Evolutionary conservation across 2,888 invertebrate genomes (phyloP).

Genomic region (Stictocephala bisonia): DNA sequence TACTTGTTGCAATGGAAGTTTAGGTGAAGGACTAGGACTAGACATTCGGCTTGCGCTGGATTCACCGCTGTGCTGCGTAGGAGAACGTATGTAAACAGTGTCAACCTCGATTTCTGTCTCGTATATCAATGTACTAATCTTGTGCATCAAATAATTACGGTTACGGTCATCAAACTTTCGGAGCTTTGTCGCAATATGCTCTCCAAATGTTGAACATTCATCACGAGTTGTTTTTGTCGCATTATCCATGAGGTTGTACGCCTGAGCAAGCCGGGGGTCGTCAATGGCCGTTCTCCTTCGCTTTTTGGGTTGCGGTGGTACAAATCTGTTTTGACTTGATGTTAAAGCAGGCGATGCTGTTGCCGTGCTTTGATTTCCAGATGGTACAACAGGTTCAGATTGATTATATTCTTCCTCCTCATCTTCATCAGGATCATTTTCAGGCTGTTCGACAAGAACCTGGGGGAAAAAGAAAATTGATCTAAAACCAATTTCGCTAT

Average conservation of each 20-base stretch:
- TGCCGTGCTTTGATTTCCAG: constrained; percentile 13
- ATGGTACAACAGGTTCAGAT: constrained; percentile 13
- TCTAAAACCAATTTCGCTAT: constrained; percentile 7
- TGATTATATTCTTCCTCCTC: constrained; percentile 10
- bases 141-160: constrained; percentile 23
- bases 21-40: constrained; percentile 2
- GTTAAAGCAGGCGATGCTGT: constrained; percentile 17
- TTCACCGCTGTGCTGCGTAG: constrained; percentile 10
- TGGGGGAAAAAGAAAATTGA: constrained; percentile 11
- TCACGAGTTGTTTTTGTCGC: constrained; percentile 8
- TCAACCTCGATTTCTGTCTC: constrained; percentile 13
- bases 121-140: constrained; percentile 22
- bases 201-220: constrained; percentile 13
- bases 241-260: constrained; percentile 8
- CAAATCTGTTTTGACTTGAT: constrained; percentile 1
- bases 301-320: constrained; percentile 3
- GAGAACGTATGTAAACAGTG: constrained; percentile 8
- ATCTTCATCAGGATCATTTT: constrained; percentile 14
- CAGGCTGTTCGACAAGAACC: constrained; percentile 24
- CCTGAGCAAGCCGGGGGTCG: constrained; percentile 13
- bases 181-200: constrained; percentile 8
- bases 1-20: not conserved
- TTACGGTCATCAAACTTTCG: constrained; percentile 27
- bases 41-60: constrained; percentile 13
- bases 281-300: constrained; percentile 1